Evolutionary conservation across 92 coral and sea anemone genomes (phyloP), one percentile per base, ranked within the genome.

Genomic region (Nematostella vectensis): DNA sequence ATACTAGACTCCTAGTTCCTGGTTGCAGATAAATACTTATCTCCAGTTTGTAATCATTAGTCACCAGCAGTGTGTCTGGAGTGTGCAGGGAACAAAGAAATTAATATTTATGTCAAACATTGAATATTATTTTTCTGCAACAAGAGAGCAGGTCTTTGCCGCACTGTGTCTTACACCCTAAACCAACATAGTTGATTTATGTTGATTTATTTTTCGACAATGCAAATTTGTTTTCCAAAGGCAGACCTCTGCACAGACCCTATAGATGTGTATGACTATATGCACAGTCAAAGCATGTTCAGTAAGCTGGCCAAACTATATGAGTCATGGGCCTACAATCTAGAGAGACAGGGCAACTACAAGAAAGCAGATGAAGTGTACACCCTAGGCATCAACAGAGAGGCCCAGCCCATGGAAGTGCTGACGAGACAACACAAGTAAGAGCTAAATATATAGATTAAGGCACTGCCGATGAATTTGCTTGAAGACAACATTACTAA

Each of bases 311-410:
- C 95, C 20, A 55, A 70, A 18, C 78, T 89, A 66, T 89, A 81
- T 37, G 88, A 77, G 57, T 73, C 89, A 29, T 89, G 97, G 97
- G 95, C 97, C 19, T 73, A 70, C 47, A 63, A 59, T 2, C 67
- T 75, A 31, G 97, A 89, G 57, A 63, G 67, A 48, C 45, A 62
- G 4, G 95, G 83, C 22, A 69, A 81, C 59, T 28, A 27, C 57
- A 71, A 78, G 69, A 89, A 85, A 49, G 97, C 97, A n/a, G 97
- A 89, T 54, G 89, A 89, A 50, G 91, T 89, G 3, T 71, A 63
- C 27, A 67, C 18, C 47, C 68, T 85, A 47, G 97, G 97, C 8
- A 77, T 86, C 25, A 39, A 75, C 45, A 81, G 64, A 50, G 85
- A 71, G 52, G 97, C 95, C 3, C 69, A 89, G 40, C 97, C 97